phyloP scores from a whole-genome alignment of 2,797 vertebrate species.

The Cirrhinus molitorella region DNA sequence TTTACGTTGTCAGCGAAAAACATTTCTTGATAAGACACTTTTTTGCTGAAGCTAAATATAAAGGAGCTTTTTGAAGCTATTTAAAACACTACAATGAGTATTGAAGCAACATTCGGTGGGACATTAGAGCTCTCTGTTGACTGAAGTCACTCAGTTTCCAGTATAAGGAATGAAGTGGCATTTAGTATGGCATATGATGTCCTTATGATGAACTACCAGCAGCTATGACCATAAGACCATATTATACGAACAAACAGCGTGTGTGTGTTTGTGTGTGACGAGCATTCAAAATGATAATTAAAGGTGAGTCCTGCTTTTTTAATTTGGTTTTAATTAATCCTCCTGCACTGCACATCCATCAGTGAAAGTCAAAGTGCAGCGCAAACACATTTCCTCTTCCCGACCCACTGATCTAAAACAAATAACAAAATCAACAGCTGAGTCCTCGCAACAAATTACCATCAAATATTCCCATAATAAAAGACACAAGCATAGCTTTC shows the following conservation, averaged over 20 bases:
- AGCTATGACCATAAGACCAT: neutral
- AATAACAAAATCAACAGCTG: constrained; percentile 62
- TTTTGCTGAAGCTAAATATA: constrained; percentile 16
- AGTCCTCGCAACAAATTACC: constrained; percentile 39
- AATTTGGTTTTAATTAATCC: constrained; percentile 58
- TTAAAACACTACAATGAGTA: neutral
- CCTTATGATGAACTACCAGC: constrained; percentile 2
- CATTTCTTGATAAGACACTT: constrained; percentile 12
- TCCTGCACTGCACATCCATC: constrained; percentile 37
- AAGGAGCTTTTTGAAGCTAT: constrained; percentile 5
- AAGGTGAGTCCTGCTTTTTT: constrained; percentile 43
- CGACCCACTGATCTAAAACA: constrained; percentile 61
- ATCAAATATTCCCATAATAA: constrained; percentile 49
- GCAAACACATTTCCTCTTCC: constrained; percentile 47
- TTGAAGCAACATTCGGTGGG: neutral
- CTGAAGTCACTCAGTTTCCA: constrained; percentile 1
- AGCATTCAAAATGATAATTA: constrained; percentile 20
- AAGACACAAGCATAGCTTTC: constrained; percentile 43
- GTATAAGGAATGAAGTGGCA: neutral
- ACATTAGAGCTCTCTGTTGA: neutral
- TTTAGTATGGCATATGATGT: neutral
- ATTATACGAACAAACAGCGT: neutral
- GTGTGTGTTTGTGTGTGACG: neutral
- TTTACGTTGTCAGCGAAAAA: neutral
- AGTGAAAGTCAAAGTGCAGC: constrained; percentile 48